These are phyloP conservation scores for Buceros bicornis DNA, from an alignment of 2,797 vertebrate species.

Conservation along the genomic window DNA sequence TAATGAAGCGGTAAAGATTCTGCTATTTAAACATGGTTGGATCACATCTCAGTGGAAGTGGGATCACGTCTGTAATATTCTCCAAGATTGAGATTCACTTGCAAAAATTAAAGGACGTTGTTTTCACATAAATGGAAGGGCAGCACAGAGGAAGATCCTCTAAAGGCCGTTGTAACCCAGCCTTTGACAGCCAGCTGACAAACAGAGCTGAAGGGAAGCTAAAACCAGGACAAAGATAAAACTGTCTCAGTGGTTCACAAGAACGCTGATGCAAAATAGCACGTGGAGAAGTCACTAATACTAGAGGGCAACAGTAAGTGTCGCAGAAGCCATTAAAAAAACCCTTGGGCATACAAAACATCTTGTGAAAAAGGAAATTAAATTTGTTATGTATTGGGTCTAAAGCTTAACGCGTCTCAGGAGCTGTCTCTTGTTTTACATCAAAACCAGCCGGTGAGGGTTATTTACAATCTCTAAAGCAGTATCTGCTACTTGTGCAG, in stretches of 20 bases:
- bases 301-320: not conserved
- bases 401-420: not conserved
- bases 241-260: not conserved
- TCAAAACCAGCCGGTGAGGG: not conserved
- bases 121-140: constrained; percentile 6
- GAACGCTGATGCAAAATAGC: not conserved
- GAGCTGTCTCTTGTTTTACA: not conserved
- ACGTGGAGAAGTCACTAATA: not conserved
- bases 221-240: constrained; percentile 29
- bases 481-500: not conserved
- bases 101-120: not conserved
- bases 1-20: not conserved
- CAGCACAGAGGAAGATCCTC: not conserved
- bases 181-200: constrained; percentile 31
- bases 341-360: not conserved
- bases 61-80: not conserved
- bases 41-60: not conserved
- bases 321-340: constrained; percentile 41
- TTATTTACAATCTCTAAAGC: not conserved
- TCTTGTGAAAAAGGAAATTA: constrained; percentile 17
- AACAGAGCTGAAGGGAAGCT: constrained; percentile 19
- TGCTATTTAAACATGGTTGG: not conserved
- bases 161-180: not conserved
- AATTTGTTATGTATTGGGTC: not conserved
- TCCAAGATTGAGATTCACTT: not conserved